phyloP scores from a whole-genome alignment of 2,797 vertebrate genomes.

The Pseudomugil gertrudae region DNA sequence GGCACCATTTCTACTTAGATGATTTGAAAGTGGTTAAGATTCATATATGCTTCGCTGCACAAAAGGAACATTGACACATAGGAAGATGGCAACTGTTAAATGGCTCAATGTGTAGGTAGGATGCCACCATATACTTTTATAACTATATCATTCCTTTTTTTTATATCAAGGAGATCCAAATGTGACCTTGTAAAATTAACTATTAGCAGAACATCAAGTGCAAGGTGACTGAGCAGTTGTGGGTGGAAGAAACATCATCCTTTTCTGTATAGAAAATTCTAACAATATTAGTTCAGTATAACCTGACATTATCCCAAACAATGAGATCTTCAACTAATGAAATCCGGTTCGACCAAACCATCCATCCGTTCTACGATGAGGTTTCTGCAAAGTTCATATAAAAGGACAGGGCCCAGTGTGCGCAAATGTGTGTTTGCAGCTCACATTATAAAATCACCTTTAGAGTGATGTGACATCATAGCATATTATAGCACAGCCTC shows the following conservation, averaged over 20 bases:
- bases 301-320: neutral
- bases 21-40: no score
- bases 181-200: neutral
- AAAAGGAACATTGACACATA: no score
- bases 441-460: neutral
- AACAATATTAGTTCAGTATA: neutral
- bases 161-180: neutral
- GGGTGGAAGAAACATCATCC: neutral
- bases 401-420: neutral
- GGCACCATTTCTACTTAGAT: no score
- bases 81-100: no score
- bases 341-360: neutral
- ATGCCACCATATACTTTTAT: no score
- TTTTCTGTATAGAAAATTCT: neutral
- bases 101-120: no score
- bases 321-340: conserved; percentile 6
- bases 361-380: neutral
- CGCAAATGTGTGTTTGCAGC: neutral
- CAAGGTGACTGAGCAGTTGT: no score
- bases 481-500: neutral
- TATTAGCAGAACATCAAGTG: no score
- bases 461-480: no score
- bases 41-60: no score
- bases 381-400: neutral
- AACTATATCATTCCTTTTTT: no score